phyloP scores from a whole-genome alignment of 2,113 vertebrate species.

The Amia ocellicauda region DNA sequence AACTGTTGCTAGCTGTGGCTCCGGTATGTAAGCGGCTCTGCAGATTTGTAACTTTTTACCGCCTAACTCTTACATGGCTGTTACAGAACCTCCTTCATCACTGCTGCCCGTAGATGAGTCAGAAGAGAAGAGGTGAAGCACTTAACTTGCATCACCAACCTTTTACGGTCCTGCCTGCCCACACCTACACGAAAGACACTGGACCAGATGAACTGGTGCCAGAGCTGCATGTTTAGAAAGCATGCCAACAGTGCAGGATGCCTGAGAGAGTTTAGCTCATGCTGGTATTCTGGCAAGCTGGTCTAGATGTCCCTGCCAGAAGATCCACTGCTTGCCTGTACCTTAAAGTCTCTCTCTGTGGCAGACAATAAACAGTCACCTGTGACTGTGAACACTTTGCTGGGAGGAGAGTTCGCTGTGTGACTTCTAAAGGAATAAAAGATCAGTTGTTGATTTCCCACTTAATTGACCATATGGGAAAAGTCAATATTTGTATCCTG shows the following conservation, averaged over 20 bases:
- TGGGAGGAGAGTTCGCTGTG: no score
- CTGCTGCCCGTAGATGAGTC: no score
- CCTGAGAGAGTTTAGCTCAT: conserved; percentile 23
- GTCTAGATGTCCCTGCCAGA: conserved; percentile 22
- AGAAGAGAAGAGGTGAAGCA: conserved; percentile 10
- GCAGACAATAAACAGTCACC: conserved; percentile 9
- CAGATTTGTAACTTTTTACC: no score
- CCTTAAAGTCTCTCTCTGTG: conserved; percentile 7
- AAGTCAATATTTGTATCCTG: no score
- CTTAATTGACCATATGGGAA: no score
- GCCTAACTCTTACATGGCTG: no score
- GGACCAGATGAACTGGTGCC: conserved; percentile 23
- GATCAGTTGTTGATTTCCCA: no score
- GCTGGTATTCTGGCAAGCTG: conserved; percentile 33
- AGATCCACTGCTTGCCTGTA: conserved; percentile 12
- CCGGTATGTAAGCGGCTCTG: no score
- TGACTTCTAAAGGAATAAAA: no score
- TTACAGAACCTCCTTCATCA: no score
- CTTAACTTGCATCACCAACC: conserved; percentile 13
- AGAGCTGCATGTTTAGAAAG: conserved; percentile 22
- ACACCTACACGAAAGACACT: conserved; percentile 11
- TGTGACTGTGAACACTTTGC: conserved; percentile 12
- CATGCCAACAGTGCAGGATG: conserved; percentile 30
- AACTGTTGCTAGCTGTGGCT: no score
- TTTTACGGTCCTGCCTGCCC: conserved; percentile 11